These are phyloP conservation scores for Drosophila longiperda DNA, from an alignment of 2,888 invertebrate species.

Conservation along the genomic window DNA sequence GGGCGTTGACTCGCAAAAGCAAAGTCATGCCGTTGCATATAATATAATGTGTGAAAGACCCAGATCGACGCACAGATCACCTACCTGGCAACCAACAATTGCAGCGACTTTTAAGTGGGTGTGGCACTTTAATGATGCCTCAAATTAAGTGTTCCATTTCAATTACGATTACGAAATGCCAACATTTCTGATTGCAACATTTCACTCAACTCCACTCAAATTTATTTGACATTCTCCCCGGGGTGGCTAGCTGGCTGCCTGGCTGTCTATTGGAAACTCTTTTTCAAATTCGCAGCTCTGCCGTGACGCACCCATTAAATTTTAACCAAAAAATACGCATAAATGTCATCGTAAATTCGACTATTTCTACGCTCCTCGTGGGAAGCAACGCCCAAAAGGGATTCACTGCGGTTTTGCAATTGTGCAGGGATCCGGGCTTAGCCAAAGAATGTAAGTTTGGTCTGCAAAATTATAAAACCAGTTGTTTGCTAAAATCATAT, in stretches of 20 bases:
- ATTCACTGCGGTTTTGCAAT: conserved; percentile 8
- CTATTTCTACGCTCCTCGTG: conserved; percentile 40
- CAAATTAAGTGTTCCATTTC: conserved; percentile 72
- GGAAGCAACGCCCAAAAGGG: conserved; percentile 54
- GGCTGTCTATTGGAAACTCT: conserved; percentile 37
- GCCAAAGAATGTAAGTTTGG: not conserved
- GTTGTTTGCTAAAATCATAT: not conserved
- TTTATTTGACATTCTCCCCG: conserved; percentile 72
- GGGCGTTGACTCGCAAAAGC: conserved; percentile 65
- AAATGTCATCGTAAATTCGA: conserved; percentile 82
- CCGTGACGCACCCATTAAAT: conserved; percentile 47
- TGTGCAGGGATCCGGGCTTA: not conserved
- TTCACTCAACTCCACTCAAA: conserved; percentile 65
- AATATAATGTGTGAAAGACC: conserved; percentile 19
- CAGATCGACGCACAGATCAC: conserved; percentile 36
- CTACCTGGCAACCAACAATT: conserved; percentile 34
- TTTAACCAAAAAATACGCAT: conserved; percentile 64
- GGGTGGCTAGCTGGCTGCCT: conserved; percentile 29
- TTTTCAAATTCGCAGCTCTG: conserved; percentile 17
- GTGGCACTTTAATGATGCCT: conserved; percentile 77
- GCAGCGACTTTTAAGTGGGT: conserved; percentile 60
- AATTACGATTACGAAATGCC: conserved; percentile 38
- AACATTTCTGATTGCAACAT: conserved; percentile 36
- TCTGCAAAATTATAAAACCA: not conserved
- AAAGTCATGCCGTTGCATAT: conserved; percentile 72